These are phyloP conservation scores for Aeoliscus strigatus DNA, from an alignment of 2,797 vertebrate genomes.

Conservation along the genomic window DNA sequence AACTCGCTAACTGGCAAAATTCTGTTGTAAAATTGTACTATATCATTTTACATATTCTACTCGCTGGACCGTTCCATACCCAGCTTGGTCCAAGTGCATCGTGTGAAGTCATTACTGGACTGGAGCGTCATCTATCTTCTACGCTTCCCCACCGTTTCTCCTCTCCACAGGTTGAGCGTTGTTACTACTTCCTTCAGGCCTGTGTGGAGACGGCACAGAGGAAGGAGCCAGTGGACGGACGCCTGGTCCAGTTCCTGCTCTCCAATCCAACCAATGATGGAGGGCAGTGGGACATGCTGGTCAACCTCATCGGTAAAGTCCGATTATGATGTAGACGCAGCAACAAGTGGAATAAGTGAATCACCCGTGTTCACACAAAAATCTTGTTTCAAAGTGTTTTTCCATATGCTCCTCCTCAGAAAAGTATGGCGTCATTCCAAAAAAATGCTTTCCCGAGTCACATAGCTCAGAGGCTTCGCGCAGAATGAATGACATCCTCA, in stretches of 20 bases:
- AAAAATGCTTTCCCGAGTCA: constrained; percentile 96
- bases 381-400: no score
- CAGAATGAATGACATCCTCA: constrained; percentile 97
- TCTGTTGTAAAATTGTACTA: no score
- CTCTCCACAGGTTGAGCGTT: constrained; percentile 84
- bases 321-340: neutral
- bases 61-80: no score
- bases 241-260: constrained; percentile 90
- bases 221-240: constrained; percentile 89
- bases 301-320: constrained; percentile 91
- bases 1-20: no score
- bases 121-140: no score
- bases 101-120: no score
- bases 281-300: constrained; percentile 98
- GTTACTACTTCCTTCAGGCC: constrained; percentile 90
- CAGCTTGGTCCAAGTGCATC: no score
- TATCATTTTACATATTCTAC: no score
- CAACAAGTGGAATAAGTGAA: neutral
- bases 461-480: constrained; percentile 93
- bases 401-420: constrained; percentile 68
- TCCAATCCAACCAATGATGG: constrained; percentile 93
- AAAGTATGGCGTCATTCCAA: constrained; percentile 95
- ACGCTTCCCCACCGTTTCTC: neutral
- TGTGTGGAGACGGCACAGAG: constrained; percentile 90
- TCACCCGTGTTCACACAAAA: no score